Evolutionary conservation across 2,113 vertebrate species (phyloP).

Genomic region (Scortum barcoo): DNA sequence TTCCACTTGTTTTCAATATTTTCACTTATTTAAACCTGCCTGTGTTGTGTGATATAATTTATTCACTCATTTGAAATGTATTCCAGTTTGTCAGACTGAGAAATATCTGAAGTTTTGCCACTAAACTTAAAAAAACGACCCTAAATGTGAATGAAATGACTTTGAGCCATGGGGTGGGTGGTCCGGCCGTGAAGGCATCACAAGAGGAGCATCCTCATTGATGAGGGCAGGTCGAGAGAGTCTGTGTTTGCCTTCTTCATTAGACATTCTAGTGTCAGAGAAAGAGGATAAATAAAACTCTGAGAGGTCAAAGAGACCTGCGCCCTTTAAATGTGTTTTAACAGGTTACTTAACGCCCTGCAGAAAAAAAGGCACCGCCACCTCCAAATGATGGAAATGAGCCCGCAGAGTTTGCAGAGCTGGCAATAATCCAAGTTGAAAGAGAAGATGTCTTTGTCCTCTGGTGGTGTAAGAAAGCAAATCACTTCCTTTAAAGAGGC

Average conservation of each 20-base stretch:
- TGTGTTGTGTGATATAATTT: background rate
- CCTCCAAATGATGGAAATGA: conserved; percentile 81
- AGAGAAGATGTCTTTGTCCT: conserved; percentile 72
- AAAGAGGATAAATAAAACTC: conserved; percentile 75
- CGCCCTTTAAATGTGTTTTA: conserved; percentile 83
- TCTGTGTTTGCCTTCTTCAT: conserved; percentile 85
- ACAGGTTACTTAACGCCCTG: conserved; percentile 79
- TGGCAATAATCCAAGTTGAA: conserved; percentile 85
- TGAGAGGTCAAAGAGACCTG: conserved; percentile 78
- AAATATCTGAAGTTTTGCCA: background rate
- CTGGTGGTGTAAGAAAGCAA: conserved; percentile 72
- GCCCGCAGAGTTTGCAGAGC: conserved; percentile 84
- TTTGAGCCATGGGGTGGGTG: conserved; percentile 70
- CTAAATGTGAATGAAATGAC: conserved; percentile 7
- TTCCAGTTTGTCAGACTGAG: background rate
- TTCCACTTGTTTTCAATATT: background rate
- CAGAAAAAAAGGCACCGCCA: conserved; percentile 55
- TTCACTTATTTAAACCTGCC: background rate
- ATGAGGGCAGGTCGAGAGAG: conserved; percentile 56
- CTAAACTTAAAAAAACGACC: background rate
- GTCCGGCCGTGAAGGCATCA: conserved; percentile 60
- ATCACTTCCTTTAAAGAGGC: conserved; percentile 76
- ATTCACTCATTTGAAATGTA: background rate
- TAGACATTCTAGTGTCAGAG: conserved; percentile 84
- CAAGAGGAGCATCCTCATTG: conserved; percentile 59